Evolutionary conservation across 1,140 invertebrate species (phyloP), one percentile per base, ranked within the genome.

Genomic region (Sitophilus oryzae): DNA sequence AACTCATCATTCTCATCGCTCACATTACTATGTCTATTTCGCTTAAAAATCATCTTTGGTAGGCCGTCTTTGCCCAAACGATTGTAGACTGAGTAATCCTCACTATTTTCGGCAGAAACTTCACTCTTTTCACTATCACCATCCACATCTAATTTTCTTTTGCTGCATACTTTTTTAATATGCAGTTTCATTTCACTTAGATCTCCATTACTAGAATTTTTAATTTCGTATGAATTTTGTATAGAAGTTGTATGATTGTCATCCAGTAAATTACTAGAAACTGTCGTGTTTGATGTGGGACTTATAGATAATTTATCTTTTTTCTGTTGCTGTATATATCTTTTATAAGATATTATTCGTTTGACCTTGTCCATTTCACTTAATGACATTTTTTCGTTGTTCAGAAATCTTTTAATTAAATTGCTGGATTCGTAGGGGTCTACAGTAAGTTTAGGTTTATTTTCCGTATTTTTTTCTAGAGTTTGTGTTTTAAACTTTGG

Each of bases 31-130:
- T 41, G 23, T 16, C 16, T 51, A 25, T 65, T 63, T 5, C 66
- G 44, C 48, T 68, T 68, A 19, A 68, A 61, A 30, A 68, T 65
- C 9, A 68, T 54, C 48, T 68, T 68, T 21, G 65, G 65, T 23
- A 66, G 48, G 3, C 64, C 66, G 14, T 56, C 55, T 22, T 56
- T 48, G 25, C 59, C 57, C 22, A 56, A 37, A 35, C 57, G 45
- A 36, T 60, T 61, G 16, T 35, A 46, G 8, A 60, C 61, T 5
- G 57, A 61, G 37, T 60, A 65, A 48, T 63, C 59, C 43, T 43
- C 57, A 41, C 30, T 56, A 34, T 56, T 58, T 20, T 47, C 51
- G 8, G 37, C 36, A 16, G 21, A 18, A 19, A 25, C 21, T 43
- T 59, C 56, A 23, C 34, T 21, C n/a, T 34, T 25, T 35, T 58